Evolutionary conservation across 2,113 vertebrate species (phyloP), one percentile per base, ranked within the genome.

Genomic region (Desmodus rotundus): DNA sequence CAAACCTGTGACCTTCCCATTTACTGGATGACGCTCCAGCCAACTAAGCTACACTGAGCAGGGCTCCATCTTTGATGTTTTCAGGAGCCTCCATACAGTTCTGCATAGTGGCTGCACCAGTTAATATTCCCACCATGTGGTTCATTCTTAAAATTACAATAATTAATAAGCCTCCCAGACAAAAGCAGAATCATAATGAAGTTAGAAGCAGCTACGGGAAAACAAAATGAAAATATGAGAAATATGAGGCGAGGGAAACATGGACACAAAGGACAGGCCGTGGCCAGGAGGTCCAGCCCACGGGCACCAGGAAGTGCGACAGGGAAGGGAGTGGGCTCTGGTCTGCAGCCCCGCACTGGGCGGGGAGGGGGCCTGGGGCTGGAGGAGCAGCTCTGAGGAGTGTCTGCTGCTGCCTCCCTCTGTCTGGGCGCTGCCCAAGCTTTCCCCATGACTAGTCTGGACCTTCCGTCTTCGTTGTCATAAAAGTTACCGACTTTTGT

Each of bases 251-350:
- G 26, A 61, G 8, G 50, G 15, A 22, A 65, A 3, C 0, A 19
- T 3, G 28, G 58, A 11, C 52, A 63, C 10, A 3, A 17, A 47
- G 58, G 58, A 26, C 38, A 47, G 14, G 15, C 54, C 19, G 7
- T 11, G 52, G 70, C 70, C 5, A 0, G 31, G 38, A 70, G 16
- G 41, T 11, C 26, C 16, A 26, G 28, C 38, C 15, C 4, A 0
- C 0, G 0, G 41, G 28, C 11, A 2, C 5, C 4, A 11, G 26
- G 56, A 26, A 11, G 11, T 0, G 0, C 19, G 56, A 65, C 15
- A 4, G 63, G 72, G 73, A n/a, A 56, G 0, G 4, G 31, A 52
- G 20, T 5, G 0, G 17, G 28, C 4, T 0, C 19, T 0, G 36
- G 56, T 3, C 43, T 73, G 45, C n/a, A 50, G 45, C 41, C 26